Conservation (phyloP, 2,113 vertebrate genomes). For the Pimephales promelas region DNA sequence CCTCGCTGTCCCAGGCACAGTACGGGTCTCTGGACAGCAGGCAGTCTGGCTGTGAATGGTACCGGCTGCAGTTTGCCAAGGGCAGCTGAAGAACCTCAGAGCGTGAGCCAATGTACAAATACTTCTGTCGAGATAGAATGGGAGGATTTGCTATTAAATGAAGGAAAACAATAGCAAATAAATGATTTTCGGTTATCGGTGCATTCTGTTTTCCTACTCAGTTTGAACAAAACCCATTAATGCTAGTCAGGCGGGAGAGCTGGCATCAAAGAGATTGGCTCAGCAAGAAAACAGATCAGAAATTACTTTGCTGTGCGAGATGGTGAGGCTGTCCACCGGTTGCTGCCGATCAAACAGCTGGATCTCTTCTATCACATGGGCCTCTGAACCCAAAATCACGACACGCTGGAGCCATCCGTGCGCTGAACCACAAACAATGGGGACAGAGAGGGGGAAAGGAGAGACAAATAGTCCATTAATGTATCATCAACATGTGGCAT, state of each 20-base stretch:
- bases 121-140: slow-evolving; percentile 74
- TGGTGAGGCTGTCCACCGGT: slow-evolving; percentile 88
- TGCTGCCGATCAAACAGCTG: slow-evolving; percentile 87
- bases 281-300: slow-evolving; percentile 2
- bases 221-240: slow-evolving; percentile 63
- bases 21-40: slow-evolving; percentile 91
- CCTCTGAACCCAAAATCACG: slow-evolving; percentile 77
- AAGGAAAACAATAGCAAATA: not conserved
- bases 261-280: not conserved
- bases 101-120: slow-evolving; percentile 89
- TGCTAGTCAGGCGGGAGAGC: slow-evolving; percentile 34
- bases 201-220: slow-evolving; percentile 63
- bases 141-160: slow-evolving; percentile 71
- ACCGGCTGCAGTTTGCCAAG: slow-evolving; percentile 88
- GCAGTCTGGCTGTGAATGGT: slow-evolving; percentile 90
- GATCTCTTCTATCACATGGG: slow-evolving; percentile 92
- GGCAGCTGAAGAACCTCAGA: slow-evolving; percentile 89
- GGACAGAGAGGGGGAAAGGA: slow-evolving; percentile 12
- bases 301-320: slow-evolving; percentile 86
- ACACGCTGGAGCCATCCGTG: slow-evolving; percentile 93
- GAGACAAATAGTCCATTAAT: slow-evolving; percentile 39
- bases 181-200: slow-evolving; percentile 70
- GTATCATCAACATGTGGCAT: slow-evolving; percentile 17
- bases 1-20: slow-evolving; percentile 90
- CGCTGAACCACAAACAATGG: slow-evolving; percentile 66